A percentile compares a stretch with the other conserved stretches of the same genome.
These are phyloP conservation scores for Rhabdophis nuchalis DNA, from an alignment of 2,797 vertebrate species.

Conservation along the genomic window DNA sequence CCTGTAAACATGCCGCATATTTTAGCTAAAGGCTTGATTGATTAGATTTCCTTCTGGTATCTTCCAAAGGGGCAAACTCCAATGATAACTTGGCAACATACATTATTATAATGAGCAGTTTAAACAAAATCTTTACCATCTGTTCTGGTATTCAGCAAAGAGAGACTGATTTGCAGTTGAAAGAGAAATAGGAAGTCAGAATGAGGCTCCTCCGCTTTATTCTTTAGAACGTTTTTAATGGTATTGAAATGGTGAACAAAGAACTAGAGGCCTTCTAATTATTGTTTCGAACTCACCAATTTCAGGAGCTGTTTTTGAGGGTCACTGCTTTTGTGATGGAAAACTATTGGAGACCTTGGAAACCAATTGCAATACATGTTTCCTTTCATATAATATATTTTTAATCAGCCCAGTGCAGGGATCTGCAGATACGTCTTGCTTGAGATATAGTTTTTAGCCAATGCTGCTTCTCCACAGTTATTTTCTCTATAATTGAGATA, in stretches of 20 bases:
- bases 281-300: background rate
- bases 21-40: background rate
- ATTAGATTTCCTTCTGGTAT: background rate
- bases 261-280: background rate
- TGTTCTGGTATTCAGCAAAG: background rate
- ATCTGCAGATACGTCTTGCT: background rate
- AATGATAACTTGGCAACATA: conserved; percentile 1
- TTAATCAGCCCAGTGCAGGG: background rate
- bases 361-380: background rate
- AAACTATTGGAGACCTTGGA: background rate
- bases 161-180: conserved; percentile 8
- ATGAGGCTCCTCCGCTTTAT: background rate
- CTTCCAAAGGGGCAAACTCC: background rate
- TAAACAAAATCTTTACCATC: conserved; percentile 61
- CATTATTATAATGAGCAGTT: conserved; percentile 71
- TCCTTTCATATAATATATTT: background rate
- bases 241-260: background rate
- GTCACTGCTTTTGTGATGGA: background rate
- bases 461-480: too few relatives aligned
- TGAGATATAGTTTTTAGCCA: background rate
- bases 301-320: background rate
- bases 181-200: background rate
- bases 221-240: background rate
- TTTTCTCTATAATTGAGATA: background rate
- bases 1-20: background rate